phyloP scores from a whole-genome alignment of 2,113 vertebrate genomes.

The Neolamprologus hecqui region DNA sequence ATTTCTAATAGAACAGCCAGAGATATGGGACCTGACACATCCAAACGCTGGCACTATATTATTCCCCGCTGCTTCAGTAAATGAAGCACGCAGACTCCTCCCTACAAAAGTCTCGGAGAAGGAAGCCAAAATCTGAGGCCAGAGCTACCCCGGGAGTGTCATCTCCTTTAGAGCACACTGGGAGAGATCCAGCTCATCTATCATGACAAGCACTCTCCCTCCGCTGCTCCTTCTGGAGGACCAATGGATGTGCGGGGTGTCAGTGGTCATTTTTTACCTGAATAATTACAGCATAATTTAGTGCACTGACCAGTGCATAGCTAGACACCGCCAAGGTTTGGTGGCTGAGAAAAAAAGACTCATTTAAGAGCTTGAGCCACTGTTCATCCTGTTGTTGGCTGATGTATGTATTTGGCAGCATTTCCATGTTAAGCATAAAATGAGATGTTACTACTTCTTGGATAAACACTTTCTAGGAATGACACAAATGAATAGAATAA shows the following conservation, averaged over 20 bases:
- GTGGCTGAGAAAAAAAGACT: background rate
- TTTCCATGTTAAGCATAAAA: background rate
- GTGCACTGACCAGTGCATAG: slow-evolving; percentile 10
- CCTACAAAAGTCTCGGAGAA: slow-evolving; percentile 26
- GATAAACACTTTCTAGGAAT: background rate
- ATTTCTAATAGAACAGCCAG: slow-evolving; percentile 64
- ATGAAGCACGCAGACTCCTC: slow-evolving; percentile 55
- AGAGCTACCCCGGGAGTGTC: slow-evolving; percentile 30
- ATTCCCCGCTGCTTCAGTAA: slow-evolving; percentile 55
- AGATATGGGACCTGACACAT: slow-evolving; percentile 64
- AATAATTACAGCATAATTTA: slow-evolving; percentile 67
- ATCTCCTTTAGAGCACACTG: slow-evolving; percentile 18
- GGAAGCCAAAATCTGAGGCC: slow-evolving; percentile 2
- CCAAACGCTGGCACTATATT: slow-evolving; percentile 56
- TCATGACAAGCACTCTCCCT: slow-evolving; percentile 24
- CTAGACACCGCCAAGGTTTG: background rate
- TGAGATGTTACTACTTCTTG: background rate
- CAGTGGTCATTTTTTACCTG: slow-evolving; percentile 47
- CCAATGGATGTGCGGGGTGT: slow-evolving; percentile 16
- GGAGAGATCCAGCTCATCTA: slow-evolving; percentile 35
- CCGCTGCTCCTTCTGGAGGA: background rate
- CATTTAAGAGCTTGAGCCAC: background rate
- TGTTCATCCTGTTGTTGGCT: background rate
- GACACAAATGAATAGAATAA: background rate
- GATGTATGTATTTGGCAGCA: background rate